A percentile compares a stretch with the other conserved stretches of the same genome.
These are phyloP conservation scores for Eulemur albifrons DNA, from an alignment of 2,797 vertebrate genomes.

Conservation along the genomic window DNA sequence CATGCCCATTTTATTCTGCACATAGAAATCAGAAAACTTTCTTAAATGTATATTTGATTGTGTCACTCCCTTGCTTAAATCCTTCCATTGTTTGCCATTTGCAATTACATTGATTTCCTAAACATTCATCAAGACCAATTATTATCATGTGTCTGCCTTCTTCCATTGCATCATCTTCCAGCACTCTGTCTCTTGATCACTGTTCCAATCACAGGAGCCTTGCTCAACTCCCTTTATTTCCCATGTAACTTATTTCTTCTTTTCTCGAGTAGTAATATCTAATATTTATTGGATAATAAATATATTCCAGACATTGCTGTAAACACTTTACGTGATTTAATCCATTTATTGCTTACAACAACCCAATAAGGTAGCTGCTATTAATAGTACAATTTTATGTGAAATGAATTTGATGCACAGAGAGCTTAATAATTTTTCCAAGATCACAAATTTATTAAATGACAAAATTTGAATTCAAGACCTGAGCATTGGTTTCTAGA, in stretches of 20 bases:
- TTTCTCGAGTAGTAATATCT: neutral
- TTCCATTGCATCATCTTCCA: neutral
- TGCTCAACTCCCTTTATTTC: neutral
- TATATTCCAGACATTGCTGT: neutral
- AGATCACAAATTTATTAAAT: neutral
- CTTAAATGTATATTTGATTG: neutral
- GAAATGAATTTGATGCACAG: neutral
- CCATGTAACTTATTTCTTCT: neutral
- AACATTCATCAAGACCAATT: neutral
- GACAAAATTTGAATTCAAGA: neutral
- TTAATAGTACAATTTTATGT: neutral
- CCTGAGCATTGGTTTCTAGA: neutral
- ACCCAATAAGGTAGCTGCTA: neutral
- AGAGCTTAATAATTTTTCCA: neutral
- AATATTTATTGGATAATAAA: neutral
- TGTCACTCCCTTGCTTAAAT: neutral
- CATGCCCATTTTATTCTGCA: neutral
- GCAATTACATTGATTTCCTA: neutral
- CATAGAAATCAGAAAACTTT: neutral
- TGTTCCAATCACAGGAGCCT: neutral
- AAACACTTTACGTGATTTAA: neutral
- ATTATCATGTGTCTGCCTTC: neutral
- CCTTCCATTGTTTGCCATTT: neutral
- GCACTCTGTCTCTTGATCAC: rapidly evolving
- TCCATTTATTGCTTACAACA: neutral